These are phyloP conservation scores for Aplysina aerophoba DNA, from an alignment of 37 sponge, comb jelly and placozoan genomes.

Conservation along the genomic window DNA sequence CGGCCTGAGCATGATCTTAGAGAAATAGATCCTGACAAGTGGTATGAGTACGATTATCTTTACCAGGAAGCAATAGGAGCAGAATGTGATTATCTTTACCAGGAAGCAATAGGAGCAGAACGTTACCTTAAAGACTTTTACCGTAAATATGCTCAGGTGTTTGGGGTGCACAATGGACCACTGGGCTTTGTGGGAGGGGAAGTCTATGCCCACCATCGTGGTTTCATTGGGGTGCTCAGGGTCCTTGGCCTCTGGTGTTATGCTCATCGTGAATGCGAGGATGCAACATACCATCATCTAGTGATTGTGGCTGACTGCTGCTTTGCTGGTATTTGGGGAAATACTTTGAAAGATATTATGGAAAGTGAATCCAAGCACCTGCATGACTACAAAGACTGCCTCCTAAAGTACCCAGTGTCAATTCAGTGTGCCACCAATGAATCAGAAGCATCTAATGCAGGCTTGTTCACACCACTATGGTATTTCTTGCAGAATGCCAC, in stretches of 20 bases:
- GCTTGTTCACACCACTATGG: conserved; percentile 10
- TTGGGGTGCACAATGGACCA: neutral
- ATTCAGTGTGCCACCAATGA: conserved; percentile 10
- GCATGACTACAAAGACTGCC: neutral
- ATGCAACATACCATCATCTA: neutral
- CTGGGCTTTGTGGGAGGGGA: conserved; percentile 10
- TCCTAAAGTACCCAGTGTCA: neutral
- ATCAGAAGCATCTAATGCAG: neutral
- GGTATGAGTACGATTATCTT: neutral
- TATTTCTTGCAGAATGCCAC: neutral
- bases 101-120: too few relatives aligned
- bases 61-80: too few relatives aligned
- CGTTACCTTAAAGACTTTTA: neutral
- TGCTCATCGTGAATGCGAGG: neutral
- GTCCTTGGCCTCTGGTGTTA: conserved; percentile 5
- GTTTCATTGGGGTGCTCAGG: neutral
- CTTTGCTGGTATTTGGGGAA: neutral
- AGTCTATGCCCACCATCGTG: conserved; percentile 4
- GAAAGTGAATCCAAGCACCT: neutral
- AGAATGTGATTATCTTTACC: too few relatives aligned
- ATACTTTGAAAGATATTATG: neutral
- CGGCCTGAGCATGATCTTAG: neutral
- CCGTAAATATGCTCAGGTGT: neutral
- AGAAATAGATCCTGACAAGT: neutral
- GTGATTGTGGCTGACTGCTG: neutral